These are phyloP conservation scores for Oxycera nigricornis DNA, from an alignment of 2,888 invertebrate genomes.

Conservation along the genomic window DNA sequence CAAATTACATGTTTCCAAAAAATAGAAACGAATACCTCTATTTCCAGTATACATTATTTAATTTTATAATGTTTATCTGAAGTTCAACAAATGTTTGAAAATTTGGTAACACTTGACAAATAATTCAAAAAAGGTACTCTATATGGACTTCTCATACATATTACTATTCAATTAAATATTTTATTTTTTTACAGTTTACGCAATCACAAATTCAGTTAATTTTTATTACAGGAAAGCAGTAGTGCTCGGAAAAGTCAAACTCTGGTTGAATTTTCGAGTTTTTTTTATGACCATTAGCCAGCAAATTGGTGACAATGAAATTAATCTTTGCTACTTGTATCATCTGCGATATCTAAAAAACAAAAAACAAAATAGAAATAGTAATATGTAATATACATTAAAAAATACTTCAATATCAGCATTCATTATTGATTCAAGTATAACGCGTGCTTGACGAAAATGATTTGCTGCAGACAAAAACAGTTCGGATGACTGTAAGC, in stretches of 20 bases:
- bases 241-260: conserved; percentile 89
- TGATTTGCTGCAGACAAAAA: conserved; percentile 88
- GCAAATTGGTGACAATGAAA: conserved; percentile 90
- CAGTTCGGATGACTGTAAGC: conserved; percentile 67
- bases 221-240: conserved; percentile 92
- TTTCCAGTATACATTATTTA: too few species aligned
- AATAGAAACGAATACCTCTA: too few species aligned
- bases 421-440: conserved; percentile 82
- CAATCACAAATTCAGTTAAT: conserved; percentile 51
- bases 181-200: not conserved
- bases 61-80: too few species aligned
- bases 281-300: conserved; percentile 91
- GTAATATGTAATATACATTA: not conserved
- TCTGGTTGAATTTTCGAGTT: conserved; percentile 85
- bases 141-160: too few species aligned
- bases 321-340: conserved; percentile 94
- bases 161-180: too few species aligned
- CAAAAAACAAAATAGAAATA: too few species aligned
- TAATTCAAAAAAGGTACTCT: too few species aligned
- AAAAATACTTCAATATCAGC: conserved; percentile 78
- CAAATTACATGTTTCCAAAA: too few species aligned
- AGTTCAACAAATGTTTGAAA: too few species aligned
- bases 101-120: too few species aligned
- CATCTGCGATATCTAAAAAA: conserved; percentile 76
- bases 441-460: conserved; percentile 87